A percentile compares a stretch with the other conserved stretches of the same genome.
Evolutionary conservation across 2,888 invertebrate species (phyloP).

Genomic region (Magallana nippona): DNA sequence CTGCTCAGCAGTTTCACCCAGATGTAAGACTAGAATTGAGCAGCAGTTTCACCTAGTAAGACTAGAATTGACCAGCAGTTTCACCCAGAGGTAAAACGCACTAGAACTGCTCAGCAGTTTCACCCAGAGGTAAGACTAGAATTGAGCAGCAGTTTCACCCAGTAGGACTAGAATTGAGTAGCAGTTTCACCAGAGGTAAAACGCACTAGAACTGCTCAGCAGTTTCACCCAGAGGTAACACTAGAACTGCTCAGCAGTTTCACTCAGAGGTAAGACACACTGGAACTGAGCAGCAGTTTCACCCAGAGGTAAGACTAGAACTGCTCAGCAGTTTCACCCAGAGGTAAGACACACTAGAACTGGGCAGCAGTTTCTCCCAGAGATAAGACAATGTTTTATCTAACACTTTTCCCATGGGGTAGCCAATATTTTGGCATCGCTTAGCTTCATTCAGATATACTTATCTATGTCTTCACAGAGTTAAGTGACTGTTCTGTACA

Average conservation of each 20-base stretch:
- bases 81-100: slow-evolving; percentile 87
- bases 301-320: slow-evolving; percentile 88
- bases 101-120: slow-evolving; percentile 99
- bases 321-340: neutral
- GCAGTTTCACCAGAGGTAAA: neutral
- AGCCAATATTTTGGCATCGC: too few species aligned
- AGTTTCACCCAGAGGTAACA: slow-evolving; percentile 96
- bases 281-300: slow-evolving; percentile 82
- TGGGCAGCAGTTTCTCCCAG: neutral
- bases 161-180: neutral
- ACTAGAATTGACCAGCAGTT: slow-evolving; percentile 91
- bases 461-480: too few species aligned
- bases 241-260: slow-evolving; percentile 81
- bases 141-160: neutral
- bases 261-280: slow-evolving; percentile 80
- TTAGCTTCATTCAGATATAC: too few species aligned
- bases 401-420: too few species aligned
- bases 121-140: slow-evolving; percentile 93
- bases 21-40: slow-evolving; percentile 93
- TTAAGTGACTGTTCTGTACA: too few species aligned
- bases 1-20: slow-evolving; percentile 99
- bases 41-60: slow-evolving; percentile 98
- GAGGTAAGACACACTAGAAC: neutral
- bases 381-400: too few species aligned
- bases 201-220: slow-evolving; percentile 99